Evolutionary conservation across 2,888 invertebrate genomes (phyloP), one percentile per base, ranked within the genome.

Genomic region (Cephus runcator): DNA sequence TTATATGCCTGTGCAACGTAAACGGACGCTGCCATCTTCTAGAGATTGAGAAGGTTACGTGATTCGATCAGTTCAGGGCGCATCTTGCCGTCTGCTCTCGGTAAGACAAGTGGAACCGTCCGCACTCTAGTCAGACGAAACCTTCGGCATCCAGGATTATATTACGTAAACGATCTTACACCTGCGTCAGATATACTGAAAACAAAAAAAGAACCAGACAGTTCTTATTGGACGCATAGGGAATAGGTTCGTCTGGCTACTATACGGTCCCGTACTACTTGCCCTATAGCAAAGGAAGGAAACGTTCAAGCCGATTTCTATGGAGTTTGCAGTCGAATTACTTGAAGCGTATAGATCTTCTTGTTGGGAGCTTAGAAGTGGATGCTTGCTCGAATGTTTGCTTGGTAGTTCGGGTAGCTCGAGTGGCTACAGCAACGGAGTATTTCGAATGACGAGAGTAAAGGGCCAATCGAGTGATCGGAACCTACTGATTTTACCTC

Each of bases 1-100:
- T 83, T 77, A 80, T 78, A 79, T 79, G 73, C 79, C 77, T 78
- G 79, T 76, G 81, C 80, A 75, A 76, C 75, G 73, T 77, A 78
- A 81, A 79, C 79, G 35, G 12, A 68, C 68, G 33, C 71, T 80
- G 75, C 69, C 75, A 76, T 76, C 75, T 79, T 73, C 69, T 76
- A 78, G 74, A 79, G 76, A 80, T 81, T 81, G 81, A 78, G 71
- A 74, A 75, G 40, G 73, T 75, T 79, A 80, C 77, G 76, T 76
- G 78, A 77, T 80, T 75, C 73, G 80, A 79, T 35, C 56, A 23
- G 56, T 56, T 56, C 56, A n/a, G 31, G 30, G n/a, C 11, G 69
- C 77, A 68, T 34, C 69, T 31, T 69, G 36, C 56, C 69, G 34
- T 73, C 34, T 30, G 56, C 68, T 73, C 75, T 69, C 73, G 77